These are phyloP conservation scores for Stegodyphus dumicola DNA, from an alignment of 1,140 invertebrate species.

Conservation along the genomic window DNA sequence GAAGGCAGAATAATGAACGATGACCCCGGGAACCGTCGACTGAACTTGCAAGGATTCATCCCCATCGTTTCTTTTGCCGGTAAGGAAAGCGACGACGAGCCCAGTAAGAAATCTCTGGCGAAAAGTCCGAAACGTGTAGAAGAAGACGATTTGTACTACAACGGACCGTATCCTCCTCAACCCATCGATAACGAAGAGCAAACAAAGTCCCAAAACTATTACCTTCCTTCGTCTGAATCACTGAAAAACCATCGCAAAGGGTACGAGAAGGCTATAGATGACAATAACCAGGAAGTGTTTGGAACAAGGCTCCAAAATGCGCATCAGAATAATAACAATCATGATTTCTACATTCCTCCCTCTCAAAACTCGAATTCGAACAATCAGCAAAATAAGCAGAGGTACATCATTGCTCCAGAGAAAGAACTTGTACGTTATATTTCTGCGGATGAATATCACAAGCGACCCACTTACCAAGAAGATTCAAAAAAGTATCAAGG, in stretches of 20 bases:
- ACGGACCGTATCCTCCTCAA: conserved; percentile 13
- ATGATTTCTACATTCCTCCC: conserved; percentile 36
- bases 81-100: conserved; percentile 14
- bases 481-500: background rate
- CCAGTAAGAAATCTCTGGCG: background rate
- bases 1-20: conserved; percentile 62
- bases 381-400: background rate
- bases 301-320: conserved; percentile 3
- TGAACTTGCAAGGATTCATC: conserved; percentile 62
- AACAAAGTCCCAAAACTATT: conserved; percentile 12
- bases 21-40: conserved; percentile 39
- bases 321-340: background rate
- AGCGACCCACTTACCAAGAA: conserved; percentile 24
- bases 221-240: conserved; percentile 4
- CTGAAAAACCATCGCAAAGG: background rate
- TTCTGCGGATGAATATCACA: conserved; percentile 19
- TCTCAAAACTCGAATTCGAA: background rate
- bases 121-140: conserved; percentile 10
- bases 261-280: conserved; percentile 20
- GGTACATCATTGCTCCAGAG: background rate
- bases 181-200: conserved; percentile 32
- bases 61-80: conserved; percentile 60
- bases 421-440: conserved; percentile 33
- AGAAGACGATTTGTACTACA: conserved; percentile 5
- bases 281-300: conserved; percentile 5